Percentiles rank a stretch among this genome's conserved stretches.
phyloP scores from a whole-genome alignment of 2,888 invertebrate genomes.

The Dyspetes luteomarginatus region DNA sequence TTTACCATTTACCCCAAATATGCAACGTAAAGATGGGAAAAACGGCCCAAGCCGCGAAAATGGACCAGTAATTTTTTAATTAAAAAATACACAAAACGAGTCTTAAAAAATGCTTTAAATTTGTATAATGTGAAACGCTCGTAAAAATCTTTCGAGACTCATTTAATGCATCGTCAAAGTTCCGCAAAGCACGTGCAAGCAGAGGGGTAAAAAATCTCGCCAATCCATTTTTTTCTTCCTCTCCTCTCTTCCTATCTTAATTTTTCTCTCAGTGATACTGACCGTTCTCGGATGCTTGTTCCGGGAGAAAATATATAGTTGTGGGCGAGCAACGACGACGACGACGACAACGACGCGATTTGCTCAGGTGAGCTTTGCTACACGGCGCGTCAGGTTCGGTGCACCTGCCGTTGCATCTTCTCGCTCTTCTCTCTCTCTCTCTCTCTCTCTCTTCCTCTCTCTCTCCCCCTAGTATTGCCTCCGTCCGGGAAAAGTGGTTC shows the following conservation, averaged over 20 bases:
- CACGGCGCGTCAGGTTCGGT: constrained; percentile 49
- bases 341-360: constrained; percentile 61
- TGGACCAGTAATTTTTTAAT: too few relatives aligned
- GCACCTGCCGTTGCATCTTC: too few relatives aligned
- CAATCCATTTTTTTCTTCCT: constrained; percentile 13
- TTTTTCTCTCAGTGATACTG: constrained; percentile 29
- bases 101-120: too few relatives aligned
- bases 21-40: too few relatives aligned
- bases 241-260: constrained; percentile 25
- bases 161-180: constrained; percentile 56
- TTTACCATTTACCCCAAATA: too few relatives aligned
- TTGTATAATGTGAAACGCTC: too few relatives aligned
- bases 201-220: constrained; percentile 60
- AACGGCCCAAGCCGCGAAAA: too few relatives aligned
- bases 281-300: constrained; percentile 63
- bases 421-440: too few relatives aligned
- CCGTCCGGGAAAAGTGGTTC: constrained; percentile 54
- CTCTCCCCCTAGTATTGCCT: constrained; percentile 8
- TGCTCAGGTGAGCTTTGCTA: constrained; percentile 41
- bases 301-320: constrained; percentile 70
- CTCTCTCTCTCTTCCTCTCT: constrained; percentile 16
- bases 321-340: constrained; percentile 58
- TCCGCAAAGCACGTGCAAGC: constrained; percentile 38
- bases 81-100: too few relatives aligned
- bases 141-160: constrained; percentile 22